Percentiles rank a stretch among this genome's conserved stretches.
These are phyloP conservation scores for Apolygus lucorum DNA, from an alignment of 1,140 invertebrate genomes.

Conservation along the genomic window DNA sequence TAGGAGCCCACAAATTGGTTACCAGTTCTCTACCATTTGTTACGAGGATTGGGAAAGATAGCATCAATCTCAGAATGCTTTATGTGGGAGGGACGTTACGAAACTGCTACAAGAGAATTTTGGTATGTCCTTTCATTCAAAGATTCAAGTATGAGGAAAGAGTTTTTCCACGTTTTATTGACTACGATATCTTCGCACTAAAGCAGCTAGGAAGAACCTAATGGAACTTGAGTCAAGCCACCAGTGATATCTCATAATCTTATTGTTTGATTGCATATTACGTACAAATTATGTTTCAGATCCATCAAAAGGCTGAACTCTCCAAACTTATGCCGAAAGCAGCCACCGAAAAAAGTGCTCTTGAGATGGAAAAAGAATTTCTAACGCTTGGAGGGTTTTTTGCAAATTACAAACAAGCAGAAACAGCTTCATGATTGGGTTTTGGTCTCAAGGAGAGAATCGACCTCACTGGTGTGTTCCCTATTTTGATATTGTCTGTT, in stretches of 20 bases:
- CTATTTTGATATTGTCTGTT: too few relatives aligned
- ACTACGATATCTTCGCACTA: too few relatives aligned
- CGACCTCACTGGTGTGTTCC: too few relatives aligned
- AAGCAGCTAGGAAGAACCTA: too few relatives aligned
- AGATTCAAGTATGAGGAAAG: too few relatives aligned
- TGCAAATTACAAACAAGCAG: neutral
- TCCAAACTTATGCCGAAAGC: neutral
- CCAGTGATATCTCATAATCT: too few relatives aligned
- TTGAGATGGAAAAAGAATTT: slow-evolving; percentile 12
- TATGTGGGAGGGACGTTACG: slow-evolving; percentile 67
- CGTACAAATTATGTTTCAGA: slow-evolving; percentile 31
- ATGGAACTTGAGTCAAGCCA: too few relatives aligned
- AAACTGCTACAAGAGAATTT: slow-evolving; percentile 64
- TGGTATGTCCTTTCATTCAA: slow-evolving; percentile 37
- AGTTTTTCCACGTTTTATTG: too few relatives aligned
- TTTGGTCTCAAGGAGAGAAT: too few relatives aligned
- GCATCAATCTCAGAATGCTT: slow-evolving; percentile 52
- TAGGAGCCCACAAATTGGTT: slow-evolving; percentile 62
- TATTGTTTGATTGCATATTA: too few relatives aligned
- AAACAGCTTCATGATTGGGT: neutral
- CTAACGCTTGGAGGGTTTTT: slow-evolving; percentile 1
- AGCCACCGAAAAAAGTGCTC: neutral
- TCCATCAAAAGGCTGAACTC: slow-evolving; percentile 33
- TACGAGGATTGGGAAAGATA: slow-evolving; percentile 49
- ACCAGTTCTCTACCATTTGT: slow-evolving; percentile 56